phyloP scores from a whole-genome alignment of 2,113 vertebrate genomes.

The mouse (Mus musculus) region GRCm39 chr3:56336501-56337000 shows the following conservation, averaged over 20 bases:
- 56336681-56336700: neutral
- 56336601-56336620: neutral
- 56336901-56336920: neutral
- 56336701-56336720: neutral
- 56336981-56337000: neutral
- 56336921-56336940: too few species aligned
- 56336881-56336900: neutral
- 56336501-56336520: neutral
- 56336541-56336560: neutral
- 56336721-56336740: neutral
- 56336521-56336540: neutral
- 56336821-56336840: neutral
- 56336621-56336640: neutral
- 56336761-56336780: neutral
- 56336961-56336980: neutral
- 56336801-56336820: neutral
- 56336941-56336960: neutral
- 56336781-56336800: conserved; percentile 6
- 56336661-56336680: neutral
- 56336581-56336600: neutral
- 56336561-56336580: neutral
- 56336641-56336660: neutral
- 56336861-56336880: neutral
- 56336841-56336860: neutral
- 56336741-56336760: neutral